Evolutionary conservation across 2,888 invertebrate species (phyloP).

Genomic region (Pammene aurita): DNA sequence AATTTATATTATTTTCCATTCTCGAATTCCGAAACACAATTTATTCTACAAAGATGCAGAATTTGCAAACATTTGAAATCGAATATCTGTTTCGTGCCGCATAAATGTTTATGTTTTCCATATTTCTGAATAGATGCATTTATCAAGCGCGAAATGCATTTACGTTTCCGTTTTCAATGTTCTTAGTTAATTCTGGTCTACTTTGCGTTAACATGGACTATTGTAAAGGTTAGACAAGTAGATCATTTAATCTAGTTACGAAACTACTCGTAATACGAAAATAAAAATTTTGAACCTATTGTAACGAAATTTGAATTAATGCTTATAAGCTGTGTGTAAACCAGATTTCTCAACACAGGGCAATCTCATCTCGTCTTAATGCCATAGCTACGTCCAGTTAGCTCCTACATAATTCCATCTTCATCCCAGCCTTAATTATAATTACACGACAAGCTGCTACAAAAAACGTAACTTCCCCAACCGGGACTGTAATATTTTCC

Average conservation of each 20-base stretch:
- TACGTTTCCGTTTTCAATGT: not conserved
- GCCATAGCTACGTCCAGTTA: not conserved
- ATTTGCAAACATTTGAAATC: not conserved
- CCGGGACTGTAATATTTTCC: slow-evolving; percentile 12
- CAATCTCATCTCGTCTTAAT: slow-evolving; percentile 1
- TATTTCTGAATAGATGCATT: slow-evolving; percentile 4
- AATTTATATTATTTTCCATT: no score
- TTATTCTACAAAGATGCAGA: not conserved
- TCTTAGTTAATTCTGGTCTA: not conserved
- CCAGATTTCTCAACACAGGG: not conserved
- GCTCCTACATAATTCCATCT: slow-evolving; percentile 10
- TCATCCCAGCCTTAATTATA: slow-evolving; percentile 18
- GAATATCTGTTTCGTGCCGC: not conserved
- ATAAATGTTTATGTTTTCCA: slow-evolving; percentile 10
- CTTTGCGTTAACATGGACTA: not conserved
- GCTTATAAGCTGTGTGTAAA: no score
- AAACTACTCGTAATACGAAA: no score
- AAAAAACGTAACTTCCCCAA: slow-evolving; percentile 16
- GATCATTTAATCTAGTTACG: no score
- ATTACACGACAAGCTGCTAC: slow-evolving; percentile 25
- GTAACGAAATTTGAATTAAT: no score
- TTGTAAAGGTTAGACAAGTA: no score
- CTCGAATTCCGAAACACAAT: not conserved
- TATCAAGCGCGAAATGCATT: slow-evolving; percentile 1
- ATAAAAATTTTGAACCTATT: no score